These are phyloP conservation scores for Heterochromis multidens DNA, from an alignment of 2,113 vertebrate species.

Conservation along the genomic window DNA sequence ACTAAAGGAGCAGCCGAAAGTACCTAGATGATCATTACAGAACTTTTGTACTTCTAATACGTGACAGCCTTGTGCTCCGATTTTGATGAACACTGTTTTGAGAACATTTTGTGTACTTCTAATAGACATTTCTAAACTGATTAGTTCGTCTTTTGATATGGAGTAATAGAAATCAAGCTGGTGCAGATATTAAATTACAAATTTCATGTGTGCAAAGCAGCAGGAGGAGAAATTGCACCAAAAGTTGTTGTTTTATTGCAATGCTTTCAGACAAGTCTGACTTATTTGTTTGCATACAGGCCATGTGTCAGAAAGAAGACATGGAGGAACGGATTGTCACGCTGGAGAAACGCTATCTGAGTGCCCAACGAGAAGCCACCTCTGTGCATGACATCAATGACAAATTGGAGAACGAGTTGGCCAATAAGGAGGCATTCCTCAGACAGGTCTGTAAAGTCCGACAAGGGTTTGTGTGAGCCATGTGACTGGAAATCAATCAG, in stretches of 20 bases:
- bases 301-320: conserved; percentile 99
- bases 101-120: neutral
- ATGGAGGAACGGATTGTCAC: conserved; percentile 99
- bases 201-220: neutral
- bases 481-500: neutral
- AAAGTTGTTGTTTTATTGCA: neutral
- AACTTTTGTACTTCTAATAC: neutral
- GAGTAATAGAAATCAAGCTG: neutral
- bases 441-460: conserved; percentile 82
- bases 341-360: conserved; percentile 96
- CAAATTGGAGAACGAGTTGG: conserved; percentile 96
- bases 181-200: neutral
- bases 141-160: no score
- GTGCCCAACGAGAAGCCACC: conserved; percentile 96
- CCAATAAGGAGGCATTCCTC: conserved; percentile 97
- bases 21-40: no score
- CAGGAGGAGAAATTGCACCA: neutral
- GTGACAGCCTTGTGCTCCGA: no score
- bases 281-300: conserved; percentile 70
- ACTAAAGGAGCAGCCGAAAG: no score
- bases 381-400: conserved; percentile 99
- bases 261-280: neutral
- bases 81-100: no score
- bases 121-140: neutral
- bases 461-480: neutral